A percentile compares a stretch with the other conserved stretches of the same genome.
Conservation (phyloP, 2,797 vertebrate genomes). For the Chiroxiphia lanceolata region DNA sequence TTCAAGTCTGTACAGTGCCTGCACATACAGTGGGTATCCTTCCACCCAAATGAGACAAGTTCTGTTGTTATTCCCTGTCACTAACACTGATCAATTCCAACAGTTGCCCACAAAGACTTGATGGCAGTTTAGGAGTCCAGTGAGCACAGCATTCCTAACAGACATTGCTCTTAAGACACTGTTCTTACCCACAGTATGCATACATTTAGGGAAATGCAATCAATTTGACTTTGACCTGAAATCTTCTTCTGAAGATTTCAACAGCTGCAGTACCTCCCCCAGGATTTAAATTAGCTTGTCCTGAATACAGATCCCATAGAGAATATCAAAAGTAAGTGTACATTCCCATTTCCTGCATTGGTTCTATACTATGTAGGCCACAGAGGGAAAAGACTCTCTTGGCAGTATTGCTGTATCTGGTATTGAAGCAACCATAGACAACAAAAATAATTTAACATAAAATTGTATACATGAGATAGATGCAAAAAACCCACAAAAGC, state of each 20-base stretch:
- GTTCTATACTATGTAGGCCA: neutral
- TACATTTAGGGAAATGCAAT: neutral
- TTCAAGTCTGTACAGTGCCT: neutral
- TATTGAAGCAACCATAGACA: neutral
- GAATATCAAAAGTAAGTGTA: neutral
- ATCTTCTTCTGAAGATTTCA: neutral
- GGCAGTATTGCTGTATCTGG: neutral
- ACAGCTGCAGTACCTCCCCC: neutral
- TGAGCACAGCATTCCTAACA: neutral
- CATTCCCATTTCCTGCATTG: neutral
- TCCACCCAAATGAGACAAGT: neutral
- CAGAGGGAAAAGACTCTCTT: neutral
- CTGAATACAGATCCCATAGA: neutral
- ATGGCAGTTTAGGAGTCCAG: neutral
- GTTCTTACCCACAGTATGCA: neutral
- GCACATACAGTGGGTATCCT: rapidly evolving
- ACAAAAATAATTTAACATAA: neutral
- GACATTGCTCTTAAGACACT: neutral
- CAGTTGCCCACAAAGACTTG: neutral
- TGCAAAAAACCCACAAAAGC: neutral
- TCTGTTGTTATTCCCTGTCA: neutral
- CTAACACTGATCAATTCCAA: neutral
- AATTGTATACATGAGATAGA: neutral
- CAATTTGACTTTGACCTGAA: neutral
- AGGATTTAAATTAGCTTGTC: neutral